Evolutionary conservation across 2,888 invertebrate genomes (phyloP).

Genomic region (Archaeoteleia sp.): DNA sequence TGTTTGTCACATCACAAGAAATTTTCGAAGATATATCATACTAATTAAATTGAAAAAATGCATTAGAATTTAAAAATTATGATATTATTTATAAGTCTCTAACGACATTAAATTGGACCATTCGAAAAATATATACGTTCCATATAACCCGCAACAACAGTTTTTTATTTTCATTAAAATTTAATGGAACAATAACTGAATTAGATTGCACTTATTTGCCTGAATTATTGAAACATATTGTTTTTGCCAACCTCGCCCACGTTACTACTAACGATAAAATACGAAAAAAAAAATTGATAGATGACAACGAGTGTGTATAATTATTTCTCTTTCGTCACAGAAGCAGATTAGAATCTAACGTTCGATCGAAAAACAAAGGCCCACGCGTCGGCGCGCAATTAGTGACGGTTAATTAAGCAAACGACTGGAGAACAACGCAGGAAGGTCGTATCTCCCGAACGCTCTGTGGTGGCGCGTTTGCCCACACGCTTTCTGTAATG

Average conservation of each 20-base stretch:
- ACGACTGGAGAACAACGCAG: conserved; percentile 15
- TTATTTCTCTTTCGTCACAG: conserved; percentile 37
- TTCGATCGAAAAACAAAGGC: conserved; percentile 42
- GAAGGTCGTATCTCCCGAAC: conserved; percentile 30
- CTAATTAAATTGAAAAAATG: too few relatives aligned
- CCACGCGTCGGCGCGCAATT: conserved; percentile 43
- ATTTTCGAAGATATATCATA: too few relatives aligned
- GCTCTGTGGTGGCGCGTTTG: conserved; percentile 4
- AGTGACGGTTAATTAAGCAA: conserved; percentile 40
- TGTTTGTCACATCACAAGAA: too few relatives aligned
- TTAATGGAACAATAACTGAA: too few relatives aligned
- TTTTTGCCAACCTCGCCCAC: conserved; percentile 19
- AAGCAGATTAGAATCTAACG: conserved; percentile 37
- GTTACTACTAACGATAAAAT: conserved; percentile 18
- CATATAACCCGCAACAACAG: too few relatives aligned
- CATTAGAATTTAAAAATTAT: too few relatives aligned
- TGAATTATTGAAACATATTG: neutral
- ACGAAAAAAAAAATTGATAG: conserved; percentile 15
- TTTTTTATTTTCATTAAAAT: too few relatives aligned
- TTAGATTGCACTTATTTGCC: too few relatives aligned
- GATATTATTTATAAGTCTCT: too few relatives aligned
- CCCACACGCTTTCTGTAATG: conserved; percentile 12
- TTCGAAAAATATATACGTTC: too few relatives aligned
- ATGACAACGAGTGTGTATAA: conserved; percentile 19
- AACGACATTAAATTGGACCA: too few relatives aligned